phyloP scores from a whole-genome alignment of 1,140 invertebrate genomes.

The Globodera rostochiensis region DNA sequence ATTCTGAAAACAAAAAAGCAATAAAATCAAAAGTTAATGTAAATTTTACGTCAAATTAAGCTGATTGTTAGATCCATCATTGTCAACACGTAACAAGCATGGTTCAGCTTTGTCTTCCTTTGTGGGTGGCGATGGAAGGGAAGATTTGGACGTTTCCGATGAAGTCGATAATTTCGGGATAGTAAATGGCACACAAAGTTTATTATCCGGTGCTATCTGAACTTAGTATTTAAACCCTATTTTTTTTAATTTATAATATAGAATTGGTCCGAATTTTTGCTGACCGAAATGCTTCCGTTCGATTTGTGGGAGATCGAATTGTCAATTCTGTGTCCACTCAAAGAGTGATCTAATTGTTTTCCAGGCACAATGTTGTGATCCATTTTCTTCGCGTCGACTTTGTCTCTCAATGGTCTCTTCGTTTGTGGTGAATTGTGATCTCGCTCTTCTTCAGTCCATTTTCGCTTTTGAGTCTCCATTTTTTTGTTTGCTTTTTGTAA shows the following conservation, averaged over 20 bases:
- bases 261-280: background rate
- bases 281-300: background rate
- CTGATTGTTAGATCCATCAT: background rate
- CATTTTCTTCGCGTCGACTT: background rate
- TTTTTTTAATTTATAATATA: no score
- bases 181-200: background rate
- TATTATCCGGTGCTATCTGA: background rate
- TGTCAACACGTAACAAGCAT: background rate
- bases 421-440: background rate
- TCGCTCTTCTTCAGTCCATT: background rate
- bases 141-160: background rate
- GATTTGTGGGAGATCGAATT: background rate
- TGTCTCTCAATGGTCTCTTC: background rate
- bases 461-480: conserved; percentile 1
- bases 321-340: background rate
- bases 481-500: conserved; percentile 20
- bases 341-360: background rate
- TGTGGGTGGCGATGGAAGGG: background rate
- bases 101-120: background rate
- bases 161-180: background rate
- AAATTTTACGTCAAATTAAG: background rate
- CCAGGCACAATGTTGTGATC: background rate
- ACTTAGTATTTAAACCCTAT: no score
- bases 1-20: background rate
- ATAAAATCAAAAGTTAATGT: no score